Evolutionary conservation across 2,888 invertebrate species (phyloP).

Genomic region (Acrobasis consociella): DNA sequence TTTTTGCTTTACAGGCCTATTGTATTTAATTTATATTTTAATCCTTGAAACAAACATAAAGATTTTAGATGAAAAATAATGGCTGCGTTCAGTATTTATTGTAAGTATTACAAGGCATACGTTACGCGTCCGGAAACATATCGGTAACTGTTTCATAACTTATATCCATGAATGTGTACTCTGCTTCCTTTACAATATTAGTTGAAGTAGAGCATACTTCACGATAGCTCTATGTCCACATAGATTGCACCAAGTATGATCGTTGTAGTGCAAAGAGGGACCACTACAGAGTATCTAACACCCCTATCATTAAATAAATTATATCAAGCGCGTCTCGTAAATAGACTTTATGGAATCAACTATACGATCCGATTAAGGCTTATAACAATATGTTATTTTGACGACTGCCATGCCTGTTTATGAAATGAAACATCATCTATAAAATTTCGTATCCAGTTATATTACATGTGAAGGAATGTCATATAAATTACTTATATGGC

Average conservation of each 20-base stretch:
- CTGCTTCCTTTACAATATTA: background rate
- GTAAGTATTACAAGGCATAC: too few relatives aligned
- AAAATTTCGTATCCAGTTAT: too few relatives aligned
- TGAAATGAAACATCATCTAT: too few relatives aligned
- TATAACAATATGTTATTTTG: background rate
- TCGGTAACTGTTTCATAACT: too few relatives aligned
- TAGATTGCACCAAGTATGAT: constrained; percentile 23
- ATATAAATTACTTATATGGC: background rate
- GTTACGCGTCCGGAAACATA: too few relatives aligned
- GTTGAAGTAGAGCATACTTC: constrained; percentile 28
- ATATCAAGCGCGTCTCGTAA: constrained; percentile 12
- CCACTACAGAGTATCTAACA: constrained; percentile 10
- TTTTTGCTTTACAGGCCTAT: constrained; percentile 30
- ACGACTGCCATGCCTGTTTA: background rate
- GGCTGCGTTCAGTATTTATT: constrained; percentile 4
- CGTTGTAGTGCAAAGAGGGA: constrained; percentile 21
- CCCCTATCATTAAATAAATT: constrained; percentile 23
- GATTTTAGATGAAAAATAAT: constrained; percentile 6
- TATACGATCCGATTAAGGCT: constrained; percentile 13
- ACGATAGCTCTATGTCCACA: constrained; percentile 16
- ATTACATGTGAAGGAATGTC: too few relatives aligned
- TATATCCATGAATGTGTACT: background rate
- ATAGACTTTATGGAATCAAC: constrained; percentile 1
- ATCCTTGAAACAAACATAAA: constrained; percentile 16
- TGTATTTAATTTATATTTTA: constrained; percentile 19